These are phyloP conservation scores for Synanthedon andrenaeformis DNA, from an alignment of 2,888 invertebrate species.

Conservation along the genomic window DNA sequence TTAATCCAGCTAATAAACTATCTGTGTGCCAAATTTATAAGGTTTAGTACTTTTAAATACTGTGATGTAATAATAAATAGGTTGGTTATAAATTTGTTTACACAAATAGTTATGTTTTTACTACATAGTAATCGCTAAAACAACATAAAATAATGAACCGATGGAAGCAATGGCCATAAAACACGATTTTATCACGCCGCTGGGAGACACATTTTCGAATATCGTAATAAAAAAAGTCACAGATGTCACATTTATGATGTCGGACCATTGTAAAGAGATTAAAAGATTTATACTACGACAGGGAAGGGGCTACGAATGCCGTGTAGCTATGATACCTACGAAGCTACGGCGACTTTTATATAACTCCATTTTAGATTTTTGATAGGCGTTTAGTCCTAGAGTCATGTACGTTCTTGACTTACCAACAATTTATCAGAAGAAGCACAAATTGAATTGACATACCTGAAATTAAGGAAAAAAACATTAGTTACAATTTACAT, in stretches of 20 bases:
- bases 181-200: constrained; percentile 66
- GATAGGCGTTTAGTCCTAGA: too few relatives aligned
- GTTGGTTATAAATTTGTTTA: too few relatives aligned
- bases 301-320: constrained; percentile 27
- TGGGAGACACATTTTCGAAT: constrained; percentile 65
- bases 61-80: too few relatives aligned
- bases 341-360: constrained; percentile 23
- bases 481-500: too few relatives aligned
- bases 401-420: background rate
- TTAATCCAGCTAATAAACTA: too few relatives aligned
- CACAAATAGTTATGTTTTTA: too few relatives aligned
- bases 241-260: constrained; percentile 69
- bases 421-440: background rate
- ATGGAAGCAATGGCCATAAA: constrained; percentile 55
- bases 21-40: too few relatives aligned
- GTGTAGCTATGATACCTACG: constrained; percentile 17
- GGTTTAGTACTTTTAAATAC: too few relatives aligned
- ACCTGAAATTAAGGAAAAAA: constrained; percentile 4
- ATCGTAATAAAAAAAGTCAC: constrained; percentile 68
- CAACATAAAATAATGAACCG: constrained; percentile 63
- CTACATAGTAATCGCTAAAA: constrained; percentile 41
- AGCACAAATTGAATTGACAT: background rate
- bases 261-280: constrained; percentile 68
- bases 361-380: constrained; percentile 6
- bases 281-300: constrained; percentile 58